These are phyloP conservation scores for Amblyraja radiata DNA, from an alignment of 2,797 vertebrate species.

Conservation along the genomic window DNA sequence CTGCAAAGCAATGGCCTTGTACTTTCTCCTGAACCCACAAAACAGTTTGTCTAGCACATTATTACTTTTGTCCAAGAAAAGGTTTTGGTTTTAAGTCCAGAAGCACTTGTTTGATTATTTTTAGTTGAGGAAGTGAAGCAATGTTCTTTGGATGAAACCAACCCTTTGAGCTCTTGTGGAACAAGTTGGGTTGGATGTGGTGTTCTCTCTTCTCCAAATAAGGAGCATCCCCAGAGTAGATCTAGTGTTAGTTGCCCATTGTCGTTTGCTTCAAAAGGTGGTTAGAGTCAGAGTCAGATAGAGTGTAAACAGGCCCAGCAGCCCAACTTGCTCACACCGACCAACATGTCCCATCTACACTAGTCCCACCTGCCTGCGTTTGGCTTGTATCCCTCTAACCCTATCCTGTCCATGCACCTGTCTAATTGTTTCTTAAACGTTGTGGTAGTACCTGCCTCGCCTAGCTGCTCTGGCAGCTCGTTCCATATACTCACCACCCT, in stretches of 20 bases:
- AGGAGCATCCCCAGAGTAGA: neutral
- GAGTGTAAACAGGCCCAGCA: no score
- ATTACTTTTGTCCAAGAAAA: neutral
- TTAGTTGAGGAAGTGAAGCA: neutral
- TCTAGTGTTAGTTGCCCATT: neutral
- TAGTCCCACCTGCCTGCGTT: no score
- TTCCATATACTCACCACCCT: no score
- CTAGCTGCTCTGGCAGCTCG: no score
- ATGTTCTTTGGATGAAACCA: slow-evolving; percentile 17
- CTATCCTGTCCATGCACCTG: no score
- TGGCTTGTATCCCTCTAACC: no score
- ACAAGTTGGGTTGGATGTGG: neutral
- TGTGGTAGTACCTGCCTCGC: no score
- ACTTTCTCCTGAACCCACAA: neutral
- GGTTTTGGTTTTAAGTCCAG: neutral
- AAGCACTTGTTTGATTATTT: neutral
- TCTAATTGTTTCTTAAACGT: no score
- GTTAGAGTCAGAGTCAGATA: no score
- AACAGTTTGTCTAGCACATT: neutral
- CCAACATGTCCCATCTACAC: no score
- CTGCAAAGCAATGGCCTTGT: neutral
- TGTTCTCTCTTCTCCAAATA: neutral
- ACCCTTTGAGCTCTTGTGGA: neutral
- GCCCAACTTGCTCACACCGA: no score
- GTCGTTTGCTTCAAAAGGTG: neutral